phyloP scores from a whole-genome alignment of 35 echinoderm and acorn worm species.

The Apostichopus parvimensis region DNA sequence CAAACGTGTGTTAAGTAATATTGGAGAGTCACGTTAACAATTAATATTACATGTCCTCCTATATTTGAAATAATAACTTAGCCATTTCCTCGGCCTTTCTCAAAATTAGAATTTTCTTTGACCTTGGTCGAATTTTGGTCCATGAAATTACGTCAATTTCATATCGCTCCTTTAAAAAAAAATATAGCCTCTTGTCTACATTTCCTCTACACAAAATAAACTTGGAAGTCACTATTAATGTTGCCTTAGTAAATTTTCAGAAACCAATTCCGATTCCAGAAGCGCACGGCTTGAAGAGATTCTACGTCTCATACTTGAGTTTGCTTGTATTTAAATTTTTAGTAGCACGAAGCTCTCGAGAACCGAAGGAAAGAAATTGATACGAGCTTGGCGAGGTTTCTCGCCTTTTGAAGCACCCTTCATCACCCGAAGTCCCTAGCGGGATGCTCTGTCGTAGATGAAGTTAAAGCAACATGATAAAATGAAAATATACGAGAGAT shows the following conservation, averaged over 20 bases:
- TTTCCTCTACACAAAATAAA: slow-evolving; percentile 2
- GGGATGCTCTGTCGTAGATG: neutral
- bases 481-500: too few species aligned
- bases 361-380: slow-evolving; percentile 34
- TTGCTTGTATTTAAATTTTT: slow-evolving; percentile 45
- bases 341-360: slow-evolving; percentile 29
- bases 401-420: slow-evolving; percentile 43
- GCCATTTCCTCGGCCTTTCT: too few species aligned
- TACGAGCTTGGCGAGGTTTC: slow-evolving; percentile 30
- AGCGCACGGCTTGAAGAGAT: slow-evolving; percentile 14
- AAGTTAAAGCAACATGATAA: slow-evolving; percentile 1
- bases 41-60: too few species aligned
- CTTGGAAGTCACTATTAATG: neutral
- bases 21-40: too few species aligned
- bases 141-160: too few species aligned
- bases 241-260: neutral
- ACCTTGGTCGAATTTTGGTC: too few species aligned
- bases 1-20: too few species aligned
- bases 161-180: neutral
- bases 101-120: too few species aligned
- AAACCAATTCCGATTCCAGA: neutral
- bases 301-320: slow-evolving; percentile 21
- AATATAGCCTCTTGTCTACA: neutral
- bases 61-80: too few species aligned
- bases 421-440: slow-evolving; percentile 7